These are phyloP conservation scores for Plebejus anna DNA, from an alignment of 2,888 invertebrate genomes.

Conservation along the genomic window DNA sequence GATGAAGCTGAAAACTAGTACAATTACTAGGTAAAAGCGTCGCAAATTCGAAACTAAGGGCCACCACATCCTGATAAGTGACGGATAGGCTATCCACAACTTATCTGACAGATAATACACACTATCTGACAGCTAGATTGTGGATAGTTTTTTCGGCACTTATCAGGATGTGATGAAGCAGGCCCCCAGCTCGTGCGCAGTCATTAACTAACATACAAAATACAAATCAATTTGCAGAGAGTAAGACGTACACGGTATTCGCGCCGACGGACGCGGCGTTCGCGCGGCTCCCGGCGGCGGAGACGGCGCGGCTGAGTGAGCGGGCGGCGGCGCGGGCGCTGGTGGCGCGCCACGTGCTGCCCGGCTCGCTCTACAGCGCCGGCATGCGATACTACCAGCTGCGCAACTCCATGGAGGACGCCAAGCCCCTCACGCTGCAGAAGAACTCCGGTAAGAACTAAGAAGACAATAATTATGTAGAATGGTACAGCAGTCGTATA, in stretches of 20 bases:
- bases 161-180: too few species aligned
- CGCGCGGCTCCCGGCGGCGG: slow-evolving; percentile 81
- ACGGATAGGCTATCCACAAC: too few species aligned
- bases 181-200: too few species aligned
- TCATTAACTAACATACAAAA: not conserved
- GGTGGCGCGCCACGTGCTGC: slow-evolving; percentile 86
- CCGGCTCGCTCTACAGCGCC: slow-evolving; percentile 90
- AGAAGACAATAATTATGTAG: not conserved
- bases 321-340: slow-evolving; percentile 85
- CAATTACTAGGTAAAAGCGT: too few species aligned
- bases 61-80: too few species aligned
- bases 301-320: slow-evolving; percentile 81
- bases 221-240: slow-evolving; percentile 72
- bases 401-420: slow-evolving; percentile 86
- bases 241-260: slow-evolving; percentile 91
- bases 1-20: too few species aligned
- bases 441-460: slow-evolving; percentile 86
- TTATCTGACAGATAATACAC: too few species aligned
- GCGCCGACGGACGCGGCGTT: slow-evolving; percentile 92
- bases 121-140: too few species aligned
- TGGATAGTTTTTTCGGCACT: too few species aligned
- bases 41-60: too few species aligned
- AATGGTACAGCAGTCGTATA: too few species aligned
- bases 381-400: slow-evolving; percentile 94
- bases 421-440: slow-evolving; percentile 88